A percentile compares a stretch with the other conserved stretches of the same genome.
Conservation (phyloP, 2,888 invertebrate species). For the Parochlus steinenii region DNA sequence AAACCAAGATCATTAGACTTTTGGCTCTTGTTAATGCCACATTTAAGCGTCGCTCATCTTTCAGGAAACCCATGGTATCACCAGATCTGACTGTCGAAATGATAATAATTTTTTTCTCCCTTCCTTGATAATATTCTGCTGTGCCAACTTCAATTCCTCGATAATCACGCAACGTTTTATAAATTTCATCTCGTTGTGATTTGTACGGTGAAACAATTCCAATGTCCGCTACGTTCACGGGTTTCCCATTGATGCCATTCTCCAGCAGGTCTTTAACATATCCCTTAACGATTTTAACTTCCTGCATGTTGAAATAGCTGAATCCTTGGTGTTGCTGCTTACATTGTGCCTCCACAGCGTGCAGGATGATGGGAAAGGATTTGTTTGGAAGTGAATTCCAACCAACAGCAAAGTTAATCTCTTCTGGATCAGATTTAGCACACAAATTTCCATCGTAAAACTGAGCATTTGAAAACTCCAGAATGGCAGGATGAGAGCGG, state of each 20-base stretch:
- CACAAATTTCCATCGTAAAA: constrained; percentile 52
- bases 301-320: constrained; percentile 41
- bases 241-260: constrained; percentile 30
- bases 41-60: constrained; percentile 1
- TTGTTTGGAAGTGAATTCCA: constrained; percentile 32
- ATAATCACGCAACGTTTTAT: constrained; percentile 14
- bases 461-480: constrained; percentile 47
- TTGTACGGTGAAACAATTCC: constrained; percentile 43
- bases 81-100: constrained; percentile 60
- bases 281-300: constrained; percentile 37
- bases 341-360: constrained; percentile 34
- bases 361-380: constrained; percentile 40
- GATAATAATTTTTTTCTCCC: constrained; percentile 65
- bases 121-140: constrained; percentile 77
- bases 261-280: constrained; percentile 39
- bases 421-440: not conserved
- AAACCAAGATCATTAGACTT: constrained; percentile 1
- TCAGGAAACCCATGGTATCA: constrained; percentile 1
- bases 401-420: constrained; percentile 18
- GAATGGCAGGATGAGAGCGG: constrained; percentile 48
- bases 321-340: not conserved
- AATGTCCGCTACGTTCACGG: constrained; percentile 32
- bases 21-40: constrained; percentile 4
- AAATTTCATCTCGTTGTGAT: constrained; percentile 12
- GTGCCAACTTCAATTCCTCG: constrained; percentile 52